Evolutionary conservation across 1,140 invertebrate genomes (phyloP).

Genomic region (Leptinotarsa undecemlineata): DNA sequence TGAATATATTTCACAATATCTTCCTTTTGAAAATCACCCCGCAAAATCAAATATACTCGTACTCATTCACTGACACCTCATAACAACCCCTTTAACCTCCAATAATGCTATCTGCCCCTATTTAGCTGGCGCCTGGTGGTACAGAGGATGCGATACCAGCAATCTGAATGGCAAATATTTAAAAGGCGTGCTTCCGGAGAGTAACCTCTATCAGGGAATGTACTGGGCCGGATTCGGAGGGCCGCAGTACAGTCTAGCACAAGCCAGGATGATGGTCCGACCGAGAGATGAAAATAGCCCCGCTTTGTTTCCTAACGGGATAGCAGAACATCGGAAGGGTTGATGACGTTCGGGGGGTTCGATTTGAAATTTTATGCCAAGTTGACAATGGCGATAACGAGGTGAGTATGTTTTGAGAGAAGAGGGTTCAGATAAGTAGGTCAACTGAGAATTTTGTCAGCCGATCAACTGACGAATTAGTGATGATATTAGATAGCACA

Average conservation of each 20-base stretch:
- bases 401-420: no score
- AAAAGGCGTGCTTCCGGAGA: constrained; percentile 58
- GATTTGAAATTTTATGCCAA: no score
- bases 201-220: constrained; percentile 60
- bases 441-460: no score
- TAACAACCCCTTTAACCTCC: not conserved
- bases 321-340: not conserved
- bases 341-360: not conserved
- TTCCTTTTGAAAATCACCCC: no score
- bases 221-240: constrained; percentile 67
- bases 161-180: constrained; percentile 66
- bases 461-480: no score
- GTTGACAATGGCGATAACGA: no score
- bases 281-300: constrained; percentile 42
- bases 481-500: no score
- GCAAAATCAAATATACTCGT: no score
- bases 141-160: constrained; percentile 62
- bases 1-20: no score
- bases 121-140: constrained; percentile 71
- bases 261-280: constrained; percentile 63
- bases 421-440: no score
- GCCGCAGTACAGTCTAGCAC: constrained; percentile 59
- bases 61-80: no score
- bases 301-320: not conserved
- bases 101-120: not conserved